These are phyloP conservation scores for Palaemon carinicauda DNA, from an alignment of 1,140 invertebrate genomes.

Conservation along the genomic window DNA sequence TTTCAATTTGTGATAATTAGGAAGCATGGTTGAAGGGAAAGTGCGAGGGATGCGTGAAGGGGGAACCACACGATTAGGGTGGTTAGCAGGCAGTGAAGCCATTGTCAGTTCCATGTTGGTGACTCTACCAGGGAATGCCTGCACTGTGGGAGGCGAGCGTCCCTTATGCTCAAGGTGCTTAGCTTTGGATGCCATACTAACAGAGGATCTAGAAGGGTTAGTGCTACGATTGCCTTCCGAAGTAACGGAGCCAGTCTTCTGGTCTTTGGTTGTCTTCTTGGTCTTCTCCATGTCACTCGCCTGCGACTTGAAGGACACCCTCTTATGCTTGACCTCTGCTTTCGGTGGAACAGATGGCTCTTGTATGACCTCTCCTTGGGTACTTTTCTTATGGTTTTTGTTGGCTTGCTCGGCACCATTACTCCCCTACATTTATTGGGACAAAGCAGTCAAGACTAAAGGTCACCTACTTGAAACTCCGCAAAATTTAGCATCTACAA, in stretches of 20 bases:
- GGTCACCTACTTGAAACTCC: conserved; percentile 18
- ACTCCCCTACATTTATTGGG: conserved; percentile 32
- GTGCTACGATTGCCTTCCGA: background rate
- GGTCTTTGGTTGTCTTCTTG: background rate
- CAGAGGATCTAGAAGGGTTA: background rate
- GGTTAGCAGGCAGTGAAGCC: conserved; percentile 40
- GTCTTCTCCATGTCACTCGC: background rate
- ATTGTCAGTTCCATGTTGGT: background rate
- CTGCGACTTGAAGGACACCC: conserved; percentile 43
- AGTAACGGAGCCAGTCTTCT: background rate
- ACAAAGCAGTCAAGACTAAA: conserved; percentile 42
- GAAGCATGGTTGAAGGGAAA: conserved; percentile 1
- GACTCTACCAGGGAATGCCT: conserved; percentile 6
- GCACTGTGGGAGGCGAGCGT: background rate
- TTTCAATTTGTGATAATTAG: background rate
- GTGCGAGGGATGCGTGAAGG: conserved; percentile 25
- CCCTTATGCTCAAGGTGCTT: conserved; percentile 14
- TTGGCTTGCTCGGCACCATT: conserved; percentile 10
- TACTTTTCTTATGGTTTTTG: background rate
- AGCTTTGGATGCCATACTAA: conserved; percentile 32
- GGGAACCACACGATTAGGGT: conserved; percentile 35
- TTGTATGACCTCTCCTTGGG: background rate
- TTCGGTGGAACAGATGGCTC: background rate
- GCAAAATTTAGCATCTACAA: background rate
- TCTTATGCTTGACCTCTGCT: conserved; percentile 35